Conservation (phyloP, 2,888 invertebrate species). For the Drosophila lutescens region DNA sequence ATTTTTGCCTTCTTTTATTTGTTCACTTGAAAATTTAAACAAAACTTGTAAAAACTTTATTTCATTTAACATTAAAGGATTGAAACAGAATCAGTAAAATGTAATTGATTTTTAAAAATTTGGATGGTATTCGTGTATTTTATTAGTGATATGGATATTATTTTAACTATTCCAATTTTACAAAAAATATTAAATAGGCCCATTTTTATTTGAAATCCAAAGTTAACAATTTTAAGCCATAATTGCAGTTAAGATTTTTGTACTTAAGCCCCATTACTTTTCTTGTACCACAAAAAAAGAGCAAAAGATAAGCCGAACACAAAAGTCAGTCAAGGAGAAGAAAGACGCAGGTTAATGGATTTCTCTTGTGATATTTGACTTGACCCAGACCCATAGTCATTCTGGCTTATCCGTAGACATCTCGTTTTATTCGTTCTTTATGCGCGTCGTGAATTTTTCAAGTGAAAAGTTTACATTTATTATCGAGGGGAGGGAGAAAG, state of each 20-base stretch:
- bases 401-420: slow-evolving; percentile 43
- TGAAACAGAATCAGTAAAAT: too few relatives aligned
- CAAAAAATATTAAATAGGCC: too few relatives aligned
- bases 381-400: slow-evolving; percentile 53
- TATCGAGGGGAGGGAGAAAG: slow-evolving; percentile 40
- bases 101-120: too few relatives aligned
- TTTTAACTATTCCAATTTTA: too few relatives aligned
- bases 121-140: too few relatives aligned
- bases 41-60: background rate
- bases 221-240: too few relatives aligned
- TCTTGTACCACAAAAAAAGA: background rate
- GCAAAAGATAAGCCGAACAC: slow-evolving; percentile 40
- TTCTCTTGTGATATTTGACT: slow-evolving; percentile 77
- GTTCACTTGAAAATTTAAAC: background rate
- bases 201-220: background rate
- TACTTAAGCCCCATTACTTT: background rate
- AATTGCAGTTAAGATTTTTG: too few relatives aligned
- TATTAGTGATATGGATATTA: too few relatives aligned
- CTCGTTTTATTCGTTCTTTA: slow-evolving; percentile 66
- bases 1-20: background rate
- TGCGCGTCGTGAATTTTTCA: slow-evolving; percentile 52
- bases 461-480: slow-evolving; percentile 77
- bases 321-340: slow-evolving; percentile 55
- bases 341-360: slow-evolving; percentile 73
- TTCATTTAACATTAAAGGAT: too few relatives aligned